Base-by-base conservation (phyloP, 2,797 vertebrate species). In the Cichlasoma orientale region DNA sequence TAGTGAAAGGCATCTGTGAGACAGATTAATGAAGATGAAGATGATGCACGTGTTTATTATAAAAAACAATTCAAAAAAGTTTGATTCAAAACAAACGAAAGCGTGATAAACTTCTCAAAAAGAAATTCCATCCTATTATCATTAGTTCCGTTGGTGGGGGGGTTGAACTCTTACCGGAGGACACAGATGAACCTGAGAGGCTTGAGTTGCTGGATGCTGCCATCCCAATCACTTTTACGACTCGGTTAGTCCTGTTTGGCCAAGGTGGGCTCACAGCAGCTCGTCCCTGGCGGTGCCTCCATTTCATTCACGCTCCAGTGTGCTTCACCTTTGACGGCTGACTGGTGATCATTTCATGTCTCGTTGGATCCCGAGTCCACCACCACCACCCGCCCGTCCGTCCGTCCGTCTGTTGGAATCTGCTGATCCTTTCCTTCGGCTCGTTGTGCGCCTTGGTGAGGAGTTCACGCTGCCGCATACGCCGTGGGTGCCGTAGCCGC, bases 151-250 rank as follows among this genome's bases (percentile, higher is more conserved):
- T 82, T 1, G 59, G n/a, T n/a, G 53, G n/a, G 33, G 36, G 27
- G 29, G 31, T 72, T 77, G 41, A 90, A 81, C 52, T 96, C 97
- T 97, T 94, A 99, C 98, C 98, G 29, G 98, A 99, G 92, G 97
- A 98, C 83, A 98, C 90, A 5, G 98, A 99, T 74, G 98, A 99
- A 92, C 98, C 97, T 74, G 98, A 99, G 91, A 99, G 95, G 92
- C 98, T 99, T 84, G 98, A 99, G 96, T 97, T 99, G 78, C 98
- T 99, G 89, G 98, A 99, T 88, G 97, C 97, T 93, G 98, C 98
- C 98, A 99, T 99, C 91, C 91, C 93, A 75, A 59, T 82, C 80
- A 84, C 82, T 86, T 93, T 79, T 83, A n/a, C 79, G 58, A 68
- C 80, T 86, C 85, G 80, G 82, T 92, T 86, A 89, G 87, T 94